These are phyloP conservation scores for Trachelus iudaicus DNA, from an alignment of 2,888 invertebrate species.

Conservation along the genomic window DNA sequence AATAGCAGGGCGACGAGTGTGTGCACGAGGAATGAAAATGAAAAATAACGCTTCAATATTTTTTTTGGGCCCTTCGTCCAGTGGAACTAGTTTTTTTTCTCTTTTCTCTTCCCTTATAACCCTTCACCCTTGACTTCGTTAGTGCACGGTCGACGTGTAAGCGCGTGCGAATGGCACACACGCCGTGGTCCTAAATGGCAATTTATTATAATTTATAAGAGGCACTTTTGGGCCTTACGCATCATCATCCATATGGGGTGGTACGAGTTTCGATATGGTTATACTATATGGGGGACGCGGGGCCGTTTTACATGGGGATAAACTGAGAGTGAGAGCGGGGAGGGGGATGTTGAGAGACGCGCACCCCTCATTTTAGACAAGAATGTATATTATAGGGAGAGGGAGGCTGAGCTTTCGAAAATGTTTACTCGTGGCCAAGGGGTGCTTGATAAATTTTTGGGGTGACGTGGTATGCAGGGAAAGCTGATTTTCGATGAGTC, in stretches of 20 bases:
- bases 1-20: not conserved
- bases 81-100: not conserved
- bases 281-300: not conserved
- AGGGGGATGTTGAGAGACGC: not conserved
- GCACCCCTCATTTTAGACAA: constrained; percentile 2
- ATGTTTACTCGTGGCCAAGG: constrained; percentile 15
- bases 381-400: constrained; percentile 16
- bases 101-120: not conserved
- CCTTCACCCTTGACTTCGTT: not conserved
- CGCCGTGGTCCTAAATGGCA: not conserved
- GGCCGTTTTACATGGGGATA: not conserved
- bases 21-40: not conserved
- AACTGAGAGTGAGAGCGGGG: not conserved
- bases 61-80: not conserved
- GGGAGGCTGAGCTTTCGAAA: constrained; percentile 19
- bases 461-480: not conserved
- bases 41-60: not conserved
- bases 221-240: not conserved
- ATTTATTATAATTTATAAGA: constrained; percentile 6
- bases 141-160: not conserved
- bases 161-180: not conserved
- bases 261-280: not conserved
- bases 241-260: not conserved
- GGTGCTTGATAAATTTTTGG: not conserved
- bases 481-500: constrained; percentile 10